Base-by-base conservation (phyloP, 2,888 invertebrate genomes). In the Lamproptera curius region DNA sequence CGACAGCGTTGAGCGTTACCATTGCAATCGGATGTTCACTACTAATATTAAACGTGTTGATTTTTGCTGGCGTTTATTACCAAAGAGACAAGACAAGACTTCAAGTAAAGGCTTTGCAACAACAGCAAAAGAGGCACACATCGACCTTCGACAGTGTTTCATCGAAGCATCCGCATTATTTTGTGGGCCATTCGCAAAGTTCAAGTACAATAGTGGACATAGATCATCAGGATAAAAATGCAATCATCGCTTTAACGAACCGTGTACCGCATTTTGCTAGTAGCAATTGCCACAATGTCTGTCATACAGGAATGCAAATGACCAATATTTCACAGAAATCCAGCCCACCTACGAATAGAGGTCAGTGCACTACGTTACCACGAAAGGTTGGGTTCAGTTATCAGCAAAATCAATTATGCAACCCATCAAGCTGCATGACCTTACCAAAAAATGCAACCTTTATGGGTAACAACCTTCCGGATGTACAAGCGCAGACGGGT, bases 151-250 rank as follows among this genome's bases (percentile, higher is more conserved):
- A 88, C 46, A 93, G 89, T 63, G 87, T 90, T 51, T 90, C 90
- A 49, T 84, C 86, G 13, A 94, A 94, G 65, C 94, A 95, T 69
- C 93, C 94, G 14, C 94, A 95, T 75, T 94, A 93, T 67, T 92
- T 93, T 63, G 90, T 93, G 62, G 93, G 92, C 0, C 93, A 93
- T 66, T 92, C 94, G 14, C 94, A 94, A 66, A 92, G 93, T 63
- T 93, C 93, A 23, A 95, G 94, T 71, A 94, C 95, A 26, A 94
- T 95, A 52, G 95, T 95, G 3, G 95, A 95, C 66, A 94, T 95
- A 23, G 95, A 95, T 67, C 93, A 92, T 75, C 95, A 94, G 76
- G 94, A 88, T 58, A 88, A 88, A 59, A 88, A 85, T 62, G 83
- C 88, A 31, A 88, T 88, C 35, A 87, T 88, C 38, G 83, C 88